Conservation (phyloP, 2,888 invertebrate genomes). For the Ormyrus labotus region DNA sequence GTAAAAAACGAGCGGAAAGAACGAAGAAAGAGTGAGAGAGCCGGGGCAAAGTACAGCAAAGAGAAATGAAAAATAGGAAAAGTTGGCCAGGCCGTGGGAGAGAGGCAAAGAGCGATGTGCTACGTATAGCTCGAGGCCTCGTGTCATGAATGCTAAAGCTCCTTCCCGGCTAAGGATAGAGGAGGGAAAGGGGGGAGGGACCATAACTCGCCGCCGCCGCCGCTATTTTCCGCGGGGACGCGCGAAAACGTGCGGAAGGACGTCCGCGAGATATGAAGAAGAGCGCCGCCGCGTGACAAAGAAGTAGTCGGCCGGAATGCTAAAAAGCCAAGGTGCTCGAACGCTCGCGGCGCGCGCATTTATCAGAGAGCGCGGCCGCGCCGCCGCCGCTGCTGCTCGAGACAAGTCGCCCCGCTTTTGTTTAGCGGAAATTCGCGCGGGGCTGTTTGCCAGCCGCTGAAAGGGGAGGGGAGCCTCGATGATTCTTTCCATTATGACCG, state of each 20-base stretch:
- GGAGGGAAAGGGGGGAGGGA: too few species aligned
- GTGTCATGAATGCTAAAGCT: slow-evolving; percentile 44
- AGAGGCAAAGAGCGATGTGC: slow-evolving; percentile 20
- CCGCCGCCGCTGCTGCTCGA: background rate
- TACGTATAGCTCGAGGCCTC: slow-evolving; percentile 8
- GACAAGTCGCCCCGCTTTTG: slow-evolving; percentile 14
- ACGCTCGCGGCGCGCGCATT: background rate
- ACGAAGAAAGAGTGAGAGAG: background rate
- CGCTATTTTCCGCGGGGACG: slow-evolving; percentile 16
- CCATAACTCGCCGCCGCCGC: slow-evolving; percentile 4
- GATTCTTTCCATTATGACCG: slow-evolving; percentile 26
- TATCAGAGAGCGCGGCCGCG: background rate
- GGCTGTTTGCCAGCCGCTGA: background rate
- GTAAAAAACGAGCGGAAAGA: background rate
- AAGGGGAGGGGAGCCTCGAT: background rate
- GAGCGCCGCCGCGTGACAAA: slow-evolving; percentile 23
- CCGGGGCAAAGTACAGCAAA: slow-evolving; percentile 7
- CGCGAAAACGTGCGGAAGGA: slow-evolving; percentile 29
- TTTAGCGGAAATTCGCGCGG: slow-evolving; percentile 27
- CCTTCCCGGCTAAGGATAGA: background rate
- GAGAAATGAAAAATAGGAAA: slow-evolving; percentile 45
- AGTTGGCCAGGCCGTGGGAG: slow-evolving; percentile 5
- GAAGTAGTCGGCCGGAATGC: slow-evolving; percentile 4
- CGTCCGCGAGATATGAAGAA: slow-evolving; percentile 21
- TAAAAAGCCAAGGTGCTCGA: slow-evolving; percentile 7